These are phyloP conservation scores for Pagrus major DNA, from an alignment of 2,113 vertebrate genomes.

Conservation along the genomic window DNA sequence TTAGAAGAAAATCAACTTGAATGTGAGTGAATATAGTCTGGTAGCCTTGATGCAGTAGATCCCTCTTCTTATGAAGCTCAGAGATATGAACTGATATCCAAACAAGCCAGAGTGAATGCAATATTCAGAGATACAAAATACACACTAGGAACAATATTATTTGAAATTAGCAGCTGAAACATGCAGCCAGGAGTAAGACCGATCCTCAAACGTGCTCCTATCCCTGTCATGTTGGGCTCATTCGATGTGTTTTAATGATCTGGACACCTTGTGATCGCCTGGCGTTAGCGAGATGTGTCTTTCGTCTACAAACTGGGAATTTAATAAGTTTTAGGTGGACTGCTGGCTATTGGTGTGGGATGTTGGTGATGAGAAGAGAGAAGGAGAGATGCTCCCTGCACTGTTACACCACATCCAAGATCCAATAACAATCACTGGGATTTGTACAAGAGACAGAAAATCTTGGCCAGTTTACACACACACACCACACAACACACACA, in stretches of 20 bases:
- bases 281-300: neutral
- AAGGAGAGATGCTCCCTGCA: conserved; percentile 15
- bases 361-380: conserved; percentile 27
- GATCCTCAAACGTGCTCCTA: neutral
- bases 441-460: conserved; percentile 53
- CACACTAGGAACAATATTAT: neutral
- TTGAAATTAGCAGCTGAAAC: conserved; percentile 20
- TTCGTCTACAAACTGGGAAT: conserved; percentile 33
- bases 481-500: conserved; percentile 24
- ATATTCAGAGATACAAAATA: conserved; percentile 33
- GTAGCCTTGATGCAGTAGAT: neutral
- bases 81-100: conserved; percentile 13
- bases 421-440: conserved; percentile 58
- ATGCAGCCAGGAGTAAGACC: neutral
- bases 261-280: neutral
- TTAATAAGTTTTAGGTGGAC: conserved; percentile 56
- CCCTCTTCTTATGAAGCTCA: conserved; percentile 8
- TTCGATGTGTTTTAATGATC: conserved; percentile 38
- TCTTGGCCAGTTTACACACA: conserved; percentile 46
- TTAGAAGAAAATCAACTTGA: neutral
- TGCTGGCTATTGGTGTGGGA: conserved; percentile 34
- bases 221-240: neutral
- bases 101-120: conserved; percentile 15
- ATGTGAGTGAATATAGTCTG: conserved; percentile 16
- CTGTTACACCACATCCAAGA: conserved; percentile 35